Evolutionary conservation across 2,888 invertebrate genomes (phyloP), one percentile per base, ranked within the genome.

Genomic region (Drosophila mulleri): DNA sequence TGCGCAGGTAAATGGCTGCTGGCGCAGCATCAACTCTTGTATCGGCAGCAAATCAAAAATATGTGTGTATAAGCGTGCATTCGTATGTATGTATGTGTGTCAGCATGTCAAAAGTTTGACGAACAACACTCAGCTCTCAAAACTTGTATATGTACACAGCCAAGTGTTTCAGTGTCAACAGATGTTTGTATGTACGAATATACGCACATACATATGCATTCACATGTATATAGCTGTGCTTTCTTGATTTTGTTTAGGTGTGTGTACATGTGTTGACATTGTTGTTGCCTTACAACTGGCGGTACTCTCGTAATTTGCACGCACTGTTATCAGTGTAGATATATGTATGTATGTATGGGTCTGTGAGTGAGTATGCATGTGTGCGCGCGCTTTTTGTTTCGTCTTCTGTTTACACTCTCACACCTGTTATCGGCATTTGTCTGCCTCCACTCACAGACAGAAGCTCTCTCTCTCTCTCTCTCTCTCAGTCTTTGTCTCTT

Each of bases 71-170:
- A 11, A 29, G 18, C 12, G 32, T 48, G 29, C 48, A 32, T 11
- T 4, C 29, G n/a, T 29, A 5, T 16, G 6, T 20, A 14, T 35
- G 20, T 16, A 54, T 56, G 35, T 67, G 87, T 88, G 84, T 88
- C 89, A 88, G 74, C 76, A 69, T 86, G 87, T 70, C 89, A 83
- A 72, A 78, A 71, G 67, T 71, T 69, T 52, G 41, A 39, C 41
- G 35, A 23, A 53, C 60, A 60, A 50, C 44, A 63, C 60, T 56
- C 47, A 11, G n/a, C 47, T 68, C 68, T 60, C 60, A 41, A 53
- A 26, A 64, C n/a, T 47, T 29, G 57, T 18, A 67, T 37, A 39
- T 39, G 37, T 16, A 6, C 20, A 18, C 32, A 45, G 18, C 20
- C 26, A 47, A 66, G 65, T 59, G 44, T 48, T 56, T 80, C 64